Conservation (phyloP, 2,888 invertebrate genomes). For the Agapostemon virescens region DNA sequence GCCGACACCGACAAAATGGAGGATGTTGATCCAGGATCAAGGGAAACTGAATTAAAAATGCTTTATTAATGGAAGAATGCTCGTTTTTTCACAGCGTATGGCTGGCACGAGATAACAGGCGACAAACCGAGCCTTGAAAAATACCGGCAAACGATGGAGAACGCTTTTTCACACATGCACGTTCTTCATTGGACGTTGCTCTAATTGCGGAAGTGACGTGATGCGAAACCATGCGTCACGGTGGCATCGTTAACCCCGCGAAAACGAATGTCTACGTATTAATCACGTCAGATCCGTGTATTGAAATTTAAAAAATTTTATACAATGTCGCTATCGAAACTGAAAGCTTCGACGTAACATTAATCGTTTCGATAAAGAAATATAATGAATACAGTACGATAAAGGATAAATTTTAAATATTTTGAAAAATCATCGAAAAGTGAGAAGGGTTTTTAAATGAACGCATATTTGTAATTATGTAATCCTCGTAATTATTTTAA, state of each 20-base stretch:
- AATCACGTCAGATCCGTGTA: too few species aligned
- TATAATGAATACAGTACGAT: too few species aligned
- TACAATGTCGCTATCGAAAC: too few species aligned
- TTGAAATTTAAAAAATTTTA: too few species aligned
- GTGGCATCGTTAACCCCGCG: neutral
- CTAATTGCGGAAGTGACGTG: slow-evolving; percentile 29
- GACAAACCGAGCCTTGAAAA: slow-evolving; percentile 36
- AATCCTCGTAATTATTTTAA: too few species aligned
- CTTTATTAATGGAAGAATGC: neutral
- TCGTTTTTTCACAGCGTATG: neutral
- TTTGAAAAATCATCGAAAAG: too few species aligned
- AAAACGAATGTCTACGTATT: neutral
- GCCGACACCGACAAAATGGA: too few species aligned
- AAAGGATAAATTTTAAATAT: too few species aligned
- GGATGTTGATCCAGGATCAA: neutral
- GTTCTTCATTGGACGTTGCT: neutral
- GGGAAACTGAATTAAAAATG: neutral
- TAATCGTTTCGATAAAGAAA: too few species aligned
- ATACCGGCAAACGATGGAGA: slow-evolving; percentile 18
- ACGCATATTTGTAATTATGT: neutral
- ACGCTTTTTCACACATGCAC: slow-evolving; percentile 32
- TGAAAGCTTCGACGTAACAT: too few species aligned
- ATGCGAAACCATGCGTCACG: neutral
- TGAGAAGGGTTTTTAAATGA: neutral
- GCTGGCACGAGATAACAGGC: slow-evolving; percentile 3